Evolutionary conservation across 2,797 vertebrate genomes (phyloP), one percentile per base, ranked within the genome.

Genomic region (Melanogrammus aeglefinus): DNA sequence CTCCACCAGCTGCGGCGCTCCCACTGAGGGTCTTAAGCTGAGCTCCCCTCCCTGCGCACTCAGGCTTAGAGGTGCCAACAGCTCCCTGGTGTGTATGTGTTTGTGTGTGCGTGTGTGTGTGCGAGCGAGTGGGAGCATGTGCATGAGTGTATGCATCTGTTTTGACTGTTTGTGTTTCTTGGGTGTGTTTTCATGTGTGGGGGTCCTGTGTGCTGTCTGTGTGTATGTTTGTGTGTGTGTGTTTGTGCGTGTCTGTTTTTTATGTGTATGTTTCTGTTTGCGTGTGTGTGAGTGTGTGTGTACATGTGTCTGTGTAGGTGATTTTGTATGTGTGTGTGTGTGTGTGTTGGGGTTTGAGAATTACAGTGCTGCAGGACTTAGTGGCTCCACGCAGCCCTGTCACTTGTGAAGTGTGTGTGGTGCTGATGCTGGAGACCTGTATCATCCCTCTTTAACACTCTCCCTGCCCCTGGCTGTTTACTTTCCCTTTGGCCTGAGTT

Each of bases 381-480:
- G 74, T 79, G 87, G 84, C 87, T 79, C 79, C 86, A 81, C 0
- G 75, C 74, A 10, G 76, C 81, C 79, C 8, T 0, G 38, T 82
- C 79, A 76, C 75, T 83, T 84, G 81, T 79, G 70, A 85, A 88
- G 81, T 85, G 79, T 71, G 80, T 44, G 51, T 3, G 41, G 78
- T 83, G 79, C 79, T 78, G 87, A 90, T 90, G 84, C 87, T 88
- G 84, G 84, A 87, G 10, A 90, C 90, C 91, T 90, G 88, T 84
- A 88, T 92, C 90, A 93, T 91, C 90, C 85, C 80, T 73, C 12
- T 86, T 77, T 89, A 88, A 92, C 86, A 78, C 89, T 63, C 83
- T 78, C 80, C 44, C 76, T 83, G 84, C 90, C 89, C n/a, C 76
- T 69, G n/a, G 87, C 82, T 91, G 88, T 91, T 90, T 92, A 87